Evolutionary conservation across 1,140 invertebrate genomes (phyloP), one percentile per base, ranked within the genome.

Genomic region (Ruditapes philippinarum): DNA sequence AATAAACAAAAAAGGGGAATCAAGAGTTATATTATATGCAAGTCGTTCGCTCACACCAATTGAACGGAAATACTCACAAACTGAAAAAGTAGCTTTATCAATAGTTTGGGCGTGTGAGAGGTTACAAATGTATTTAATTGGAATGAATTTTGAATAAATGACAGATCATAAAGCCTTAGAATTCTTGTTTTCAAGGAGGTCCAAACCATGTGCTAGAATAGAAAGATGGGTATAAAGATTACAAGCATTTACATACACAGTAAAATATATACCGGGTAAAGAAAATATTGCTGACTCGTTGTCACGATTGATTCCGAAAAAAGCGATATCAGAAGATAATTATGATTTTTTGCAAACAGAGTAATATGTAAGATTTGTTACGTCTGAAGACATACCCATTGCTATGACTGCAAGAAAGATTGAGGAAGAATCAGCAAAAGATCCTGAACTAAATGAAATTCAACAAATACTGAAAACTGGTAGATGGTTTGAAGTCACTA

Each of bases 81-180:
- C 94, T 28, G 96, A 97, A 89, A 94, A 91, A 81, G 96, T 96
- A 93, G 93, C 91, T 36, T 80, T 96, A 36, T 95, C 94, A 17
- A 82, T 96, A 5, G 93, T 96, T 19, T 96, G 91, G 92, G 93
- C 94, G n/a, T 91, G 96, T 40, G 90, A 95, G 80, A 94, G 95
- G 49, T 96, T 96, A 87, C 91, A 95, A 51, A 88, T 92, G 19
- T 97, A 92, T 51, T 91, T 95, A 31, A 93, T 95, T 36, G 96
- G 96, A 22, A 90, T 88, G 25, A 83, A 94, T 28, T 96, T 95
- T 76, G 92, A 85, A 38, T 68, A 94, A 73, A 90, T 88, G 81
- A 96, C 94, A 14, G 96, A 96, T 76, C 95, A 94, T 49, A 95
- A 94, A 83, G 93, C 93, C 0, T 62, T 93, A 12, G 40, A 82